phyloP scores from a whole-genome alignment of 64 coral and sea anemone species.

The Montipora efflorescens region DNA sequence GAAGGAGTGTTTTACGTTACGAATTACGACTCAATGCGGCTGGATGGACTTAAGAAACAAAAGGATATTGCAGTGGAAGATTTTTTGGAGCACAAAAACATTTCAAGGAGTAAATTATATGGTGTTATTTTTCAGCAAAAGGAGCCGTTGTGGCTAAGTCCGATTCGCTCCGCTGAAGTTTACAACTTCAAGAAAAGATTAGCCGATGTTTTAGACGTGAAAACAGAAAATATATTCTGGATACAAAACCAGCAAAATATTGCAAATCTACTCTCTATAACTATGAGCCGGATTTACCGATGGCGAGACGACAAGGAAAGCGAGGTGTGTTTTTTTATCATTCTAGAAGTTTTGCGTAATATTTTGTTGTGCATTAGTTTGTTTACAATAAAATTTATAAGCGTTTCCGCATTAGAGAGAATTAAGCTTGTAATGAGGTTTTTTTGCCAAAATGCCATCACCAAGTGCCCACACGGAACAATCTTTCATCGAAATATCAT shows the following conservation, averaged over 20 bases:
- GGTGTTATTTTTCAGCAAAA: constrained; percentile 81
- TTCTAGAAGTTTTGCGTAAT: background rate
- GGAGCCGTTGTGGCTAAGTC: constrained; percentile 82
- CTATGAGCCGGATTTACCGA: constrained; percentile 78
- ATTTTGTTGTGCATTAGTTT: background rate
- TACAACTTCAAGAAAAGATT: constrained; percentile 93
- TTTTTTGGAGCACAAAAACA: constrained; percentile 52
- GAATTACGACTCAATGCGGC: constrained; percentile 72
- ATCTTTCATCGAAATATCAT: too few relatives aligned
- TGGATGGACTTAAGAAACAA: constrained; percentile 71
- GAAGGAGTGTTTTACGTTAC: constrained; percentile 85
- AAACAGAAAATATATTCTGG: constrained; percentile 61
- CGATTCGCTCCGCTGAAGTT: constrained; percentile 81
- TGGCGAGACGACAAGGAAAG: constrained; percentile 77
- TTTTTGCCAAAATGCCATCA: too few relatives aligned
- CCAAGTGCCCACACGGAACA: too few relatives aligned
- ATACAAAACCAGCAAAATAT: constrained; percentile 58
- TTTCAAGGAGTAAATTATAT: constrained; percentile 53
- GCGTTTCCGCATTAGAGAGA: background rate
- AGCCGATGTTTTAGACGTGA: constrained; percentile 58
- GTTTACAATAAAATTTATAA: background rate
- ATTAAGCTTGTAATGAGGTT: too few relatives aligned
- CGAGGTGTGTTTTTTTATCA: constrained; percentile 63
- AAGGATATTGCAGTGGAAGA: constrained; percentile 82
- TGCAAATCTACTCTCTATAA: constrained; percentile 32